These are phyloP conservation scores for Trichacis sp. DNA, from an alignment of 2,888 invertebrate species.

Conservation along the genomic window DNA sequence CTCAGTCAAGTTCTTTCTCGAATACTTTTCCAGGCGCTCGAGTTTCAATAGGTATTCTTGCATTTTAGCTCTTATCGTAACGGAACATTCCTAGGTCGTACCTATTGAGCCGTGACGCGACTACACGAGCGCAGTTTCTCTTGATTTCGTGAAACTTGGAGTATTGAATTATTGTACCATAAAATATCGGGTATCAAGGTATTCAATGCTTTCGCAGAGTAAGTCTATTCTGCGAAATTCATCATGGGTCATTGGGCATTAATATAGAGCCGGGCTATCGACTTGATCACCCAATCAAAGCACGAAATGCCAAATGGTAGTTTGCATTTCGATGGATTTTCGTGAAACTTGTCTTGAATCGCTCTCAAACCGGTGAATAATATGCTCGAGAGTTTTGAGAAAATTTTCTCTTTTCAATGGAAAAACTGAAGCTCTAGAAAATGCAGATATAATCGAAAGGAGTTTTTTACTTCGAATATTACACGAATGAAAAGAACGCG, in stretches of 20 bases:
- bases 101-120: conserved; percentile 24
- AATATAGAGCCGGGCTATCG: conserved; percentile 27
- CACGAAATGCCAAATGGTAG: conserved; percentile 14
- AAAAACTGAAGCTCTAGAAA: too few relatives aligned
- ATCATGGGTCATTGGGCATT: conserved; percentile 33
- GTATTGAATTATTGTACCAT: conserved; percentile 40
- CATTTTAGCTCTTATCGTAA: conserved; percentile 33
- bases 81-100: conserved; percentile 20
- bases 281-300: conserved; percentile 22
- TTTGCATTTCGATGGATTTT: conserved; percentile 27
- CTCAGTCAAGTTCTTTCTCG: conserved; percentile 20
- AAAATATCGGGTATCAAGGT: conserved; percentile 34
- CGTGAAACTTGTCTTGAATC: conserved; percentile 15
- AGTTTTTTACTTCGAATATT: too few relatives aligned
- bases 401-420: too few relatives aligned
- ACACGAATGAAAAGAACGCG: too few relatives aligned
- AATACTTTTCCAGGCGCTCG: conserved; percentile 36
- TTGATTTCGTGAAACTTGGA: conserved; percentile 31
- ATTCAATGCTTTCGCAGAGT: conserved; percentile 25
- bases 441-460: too few relatives aligned
- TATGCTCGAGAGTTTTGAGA: too few relatives aligned
- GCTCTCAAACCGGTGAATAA: too few relatives aligned
- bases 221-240: conserved; percentile 6
- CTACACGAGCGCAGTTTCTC: conserved; percentile 23
- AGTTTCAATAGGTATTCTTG: conserved; percentile 31